Evolutionary conservation across 1,140 invertebrate genomes (phyloP).

Genomic region (Drosophila equinoxialis): DNA sequence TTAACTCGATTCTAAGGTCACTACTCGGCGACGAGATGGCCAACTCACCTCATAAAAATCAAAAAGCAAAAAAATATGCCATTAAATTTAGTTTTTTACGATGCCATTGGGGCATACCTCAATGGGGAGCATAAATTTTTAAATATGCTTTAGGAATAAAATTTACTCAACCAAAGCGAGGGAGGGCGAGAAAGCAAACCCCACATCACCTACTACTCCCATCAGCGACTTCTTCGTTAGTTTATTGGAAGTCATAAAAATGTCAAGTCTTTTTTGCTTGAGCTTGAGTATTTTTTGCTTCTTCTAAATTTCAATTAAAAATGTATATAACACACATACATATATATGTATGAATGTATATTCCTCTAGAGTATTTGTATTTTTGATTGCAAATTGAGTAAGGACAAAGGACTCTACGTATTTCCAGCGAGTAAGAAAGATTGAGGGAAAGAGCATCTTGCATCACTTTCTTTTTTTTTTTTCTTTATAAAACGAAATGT

Average conservation of each 20-base stretch:
- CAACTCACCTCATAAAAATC: conserved; percentile 7
- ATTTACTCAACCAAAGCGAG: neutral
- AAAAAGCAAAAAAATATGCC: conserved; percentile 24
- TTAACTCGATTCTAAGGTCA: too few relatives aligned
- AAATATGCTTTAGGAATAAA: conserved; percentile 29
- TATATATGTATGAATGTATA: too few relatives aligned
- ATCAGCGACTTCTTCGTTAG: conserved; percentile 7
- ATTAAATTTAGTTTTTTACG: conserved; percentile 56
- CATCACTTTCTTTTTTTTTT: neutral
- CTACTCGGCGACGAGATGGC: neutral
- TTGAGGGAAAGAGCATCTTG: neutral
- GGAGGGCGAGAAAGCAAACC: too few relatives aligned
- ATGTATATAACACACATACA: conserved; percentile 8
- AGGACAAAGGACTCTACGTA: neutral
- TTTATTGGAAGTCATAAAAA: conserved; percentile 51
- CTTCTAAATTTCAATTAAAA: conserved; percentile 47
- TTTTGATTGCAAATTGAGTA: conserved; percentile 4
- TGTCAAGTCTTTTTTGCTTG: conserved; percentile 41
- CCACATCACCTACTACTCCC: too few relatives aligned
- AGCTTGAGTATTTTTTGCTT: conserved; percentile 24
- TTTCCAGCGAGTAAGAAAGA: neutral
- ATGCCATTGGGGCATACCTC: conserved; percentile 30
- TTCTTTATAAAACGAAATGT: conserved; percentile 14
- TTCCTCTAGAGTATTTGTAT: neutral
- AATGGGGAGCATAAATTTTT: conserved; percentile 43